Conservation (phyloP, 2,113 vertebrate genomes). For the Balaeniceps rex region DNA sequence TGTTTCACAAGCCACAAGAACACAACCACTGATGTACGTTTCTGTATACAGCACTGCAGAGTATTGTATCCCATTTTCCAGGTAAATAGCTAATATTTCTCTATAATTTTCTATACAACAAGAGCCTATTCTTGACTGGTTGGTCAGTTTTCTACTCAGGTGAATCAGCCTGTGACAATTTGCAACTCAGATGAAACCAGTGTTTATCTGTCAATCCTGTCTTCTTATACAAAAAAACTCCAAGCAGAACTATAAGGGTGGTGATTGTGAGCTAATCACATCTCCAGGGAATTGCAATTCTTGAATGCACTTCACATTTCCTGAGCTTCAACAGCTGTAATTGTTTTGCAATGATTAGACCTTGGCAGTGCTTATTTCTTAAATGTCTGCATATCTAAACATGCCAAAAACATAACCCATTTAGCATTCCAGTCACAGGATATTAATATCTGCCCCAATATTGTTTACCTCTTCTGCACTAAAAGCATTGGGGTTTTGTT, state of each 20-base stretch:
- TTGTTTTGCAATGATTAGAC: constrained; percentile 39
- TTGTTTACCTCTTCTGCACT: not conserved
- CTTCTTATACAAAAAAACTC: not conserved
- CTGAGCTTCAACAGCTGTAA: constrained; percentile 8
- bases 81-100: not conserved
- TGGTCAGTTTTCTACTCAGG: not conserved
- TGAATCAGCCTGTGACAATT: not conserved
- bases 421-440: not conserved
- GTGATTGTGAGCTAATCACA: not conserved
- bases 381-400: not conserved
- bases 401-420: not conserved
- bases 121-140: not conserved
- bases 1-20: not conserved
- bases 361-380: not conserved
- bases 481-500: not conserved
- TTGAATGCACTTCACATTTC: not conserved
- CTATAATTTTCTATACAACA: not conserved
- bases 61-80: not conserved
- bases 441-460: not conserved
- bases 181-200: not conserved
- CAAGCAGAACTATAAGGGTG: not conserved
- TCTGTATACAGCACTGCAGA: not conserved
- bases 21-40: not conserved
- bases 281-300: not conserved
- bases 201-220: not conserved